Percentiles rank a stretch among this genome's conserved stretches.
These are phyloP conservation scores for Drosophila suboccidentalis DNA, from an alignment of 2,888 invertebrate species.

Conservation along the genomic window DNA sequence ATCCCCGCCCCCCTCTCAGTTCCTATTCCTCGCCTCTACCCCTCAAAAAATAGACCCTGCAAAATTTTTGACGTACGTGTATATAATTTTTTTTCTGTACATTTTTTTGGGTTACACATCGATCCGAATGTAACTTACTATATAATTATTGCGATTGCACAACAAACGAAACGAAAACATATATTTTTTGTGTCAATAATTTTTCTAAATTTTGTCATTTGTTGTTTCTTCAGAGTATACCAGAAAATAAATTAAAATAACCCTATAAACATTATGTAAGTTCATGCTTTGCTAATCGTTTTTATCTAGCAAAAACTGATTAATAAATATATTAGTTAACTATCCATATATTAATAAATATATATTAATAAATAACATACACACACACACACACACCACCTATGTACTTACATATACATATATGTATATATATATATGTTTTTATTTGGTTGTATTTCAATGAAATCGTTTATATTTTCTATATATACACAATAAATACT, in stretches of 20 bases:
- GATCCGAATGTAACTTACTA: constrained; percentile 30
- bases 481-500: constrained; percentile 64
- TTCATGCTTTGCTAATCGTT: constrained; percentile 47
- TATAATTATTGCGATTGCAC: constrained; percentile 65
- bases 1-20: constrained; percentile 1
- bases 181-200: constrained; percentile 21
- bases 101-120: constrained; percentile 48
- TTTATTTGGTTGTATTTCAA: constrained; percentile 32
- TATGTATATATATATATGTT: constrained; percentile 23
- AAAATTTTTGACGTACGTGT: constrained; percentile 84
- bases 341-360: constrained; percentile 33
- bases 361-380: constrained; percentile 31
- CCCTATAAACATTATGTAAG: constrained; percentile 27
- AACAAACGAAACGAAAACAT: constrained; percentile 27
- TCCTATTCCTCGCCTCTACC: background rate
- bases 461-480: constrained; percentile 9
- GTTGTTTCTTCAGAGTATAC: constrained; percentile 28
- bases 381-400: constrained; percentile 12
- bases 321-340: constrained; percentile 28
- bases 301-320: constrained; percentile 17
- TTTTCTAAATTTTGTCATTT: constrained; percentile 60
- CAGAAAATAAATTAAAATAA: constrained; percentile 16
- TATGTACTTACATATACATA: constrained; percentile 22
- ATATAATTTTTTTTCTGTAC: constrained; percentile 84
- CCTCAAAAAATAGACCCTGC: constrained; percentile 32